Conservation (phyloP, 2,888 invertebrate genomes). For the Lasioglossum vierecki region DNA sequence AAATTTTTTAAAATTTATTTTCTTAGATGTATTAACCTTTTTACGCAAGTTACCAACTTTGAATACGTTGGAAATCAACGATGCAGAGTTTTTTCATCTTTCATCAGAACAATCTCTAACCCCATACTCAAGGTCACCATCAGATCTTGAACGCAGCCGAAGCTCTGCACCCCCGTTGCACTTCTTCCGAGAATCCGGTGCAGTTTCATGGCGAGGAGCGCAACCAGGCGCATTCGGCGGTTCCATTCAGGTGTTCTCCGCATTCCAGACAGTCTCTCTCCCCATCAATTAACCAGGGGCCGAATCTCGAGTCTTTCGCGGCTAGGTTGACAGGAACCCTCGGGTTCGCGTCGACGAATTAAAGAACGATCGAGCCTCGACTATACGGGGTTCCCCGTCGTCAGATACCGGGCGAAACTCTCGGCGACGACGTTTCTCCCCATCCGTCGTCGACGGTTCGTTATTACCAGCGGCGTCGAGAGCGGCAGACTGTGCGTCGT, state of each 20-base stretch:
- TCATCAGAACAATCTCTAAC: neutral
- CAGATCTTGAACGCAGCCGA: neutral
- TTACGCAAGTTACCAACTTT: too few species aligned
- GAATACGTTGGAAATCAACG: neutral
- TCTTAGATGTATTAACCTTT: too few species aligned
- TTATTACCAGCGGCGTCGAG: slow-evolving; percentile 44
- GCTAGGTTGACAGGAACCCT: neutral
- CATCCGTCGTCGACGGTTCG: slow-evolving; percentile 28
- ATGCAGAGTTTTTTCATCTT: neutral
- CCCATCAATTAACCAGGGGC: slow-evolving; percentile 4
- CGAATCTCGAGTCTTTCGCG: neutral
- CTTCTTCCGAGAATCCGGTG: neutral
- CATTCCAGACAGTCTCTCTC: neutral
- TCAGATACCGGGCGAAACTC: slow-evolving; percentile 19
- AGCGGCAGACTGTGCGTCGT: slow-evolving; percentile 50
- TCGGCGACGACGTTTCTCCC: slow-evolving; percentile 35
- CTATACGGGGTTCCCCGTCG: neutral
- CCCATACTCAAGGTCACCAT: neutral
- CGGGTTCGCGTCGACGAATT: neutral
- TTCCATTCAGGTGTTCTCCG: slow-evolving; percentile 7
- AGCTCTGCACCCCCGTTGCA: neutral
- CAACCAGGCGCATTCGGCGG: neutral
- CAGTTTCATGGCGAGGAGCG: neutral
- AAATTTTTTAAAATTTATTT: too few species aligned
- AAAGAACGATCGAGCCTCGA: slow-evolving; percentile 24